phyloP scores from a whole-genome alignment of 2,888 invertebrate species.

The Pandemis corylana region DNA sequence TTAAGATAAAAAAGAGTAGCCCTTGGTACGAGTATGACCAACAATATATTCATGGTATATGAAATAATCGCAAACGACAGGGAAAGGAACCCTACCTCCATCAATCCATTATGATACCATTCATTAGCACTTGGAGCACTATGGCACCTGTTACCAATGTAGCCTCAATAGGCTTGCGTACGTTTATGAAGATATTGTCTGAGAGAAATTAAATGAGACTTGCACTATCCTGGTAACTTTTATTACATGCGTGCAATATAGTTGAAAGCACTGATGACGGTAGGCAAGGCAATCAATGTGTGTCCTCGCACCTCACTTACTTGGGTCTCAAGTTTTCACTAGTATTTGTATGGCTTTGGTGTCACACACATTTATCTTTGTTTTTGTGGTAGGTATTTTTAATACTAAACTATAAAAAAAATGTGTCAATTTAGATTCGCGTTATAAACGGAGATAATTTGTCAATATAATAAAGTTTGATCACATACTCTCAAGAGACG shows the following conservation, averaged over 20 bases:
- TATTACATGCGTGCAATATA: too few species aligned
- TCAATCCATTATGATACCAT: not conserved
- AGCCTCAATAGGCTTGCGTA: not conserved
- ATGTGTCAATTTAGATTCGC: not conserved
- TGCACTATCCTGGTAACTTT: too few species aligned
- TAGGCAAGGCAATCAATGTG: too few species aligned
- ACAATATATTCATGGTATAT: too few species aligned
- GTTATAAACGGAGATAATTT: not conserved
- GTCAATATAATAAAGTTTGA: not conserved
- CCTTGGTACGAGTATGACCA: too few species aligned
- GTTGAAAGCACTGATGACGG: too few species aligned
- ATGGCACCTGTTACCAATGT: not conserved
- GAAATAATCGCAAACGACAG: too few species aligned
- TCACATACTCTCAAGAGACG: slow-evolving; percentile 22
- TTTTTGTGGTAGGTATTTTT: too few species aligned
- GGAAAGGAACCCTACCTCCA: too few species aligned
- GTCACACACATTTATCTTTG: not conserved
- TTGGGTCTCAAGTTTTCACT: not conserved
- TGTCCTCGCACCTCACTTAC: too few species aligned
- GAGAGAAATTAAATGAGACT: not conserved
- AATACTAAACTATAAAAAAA: too few species aligned
- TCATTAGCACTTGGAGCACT: not conserved
- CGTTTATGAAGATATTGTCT: not conserved
- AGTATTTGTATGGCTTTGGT: not conserved
- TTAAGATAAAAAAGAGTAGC: too few species aligned